A percentile compares a stretch with the other conserved stretches of the same genome.
Conservation (phyloP, 92 coral and sea anemone genomes). For the Paragorgia papillata region DNA sequence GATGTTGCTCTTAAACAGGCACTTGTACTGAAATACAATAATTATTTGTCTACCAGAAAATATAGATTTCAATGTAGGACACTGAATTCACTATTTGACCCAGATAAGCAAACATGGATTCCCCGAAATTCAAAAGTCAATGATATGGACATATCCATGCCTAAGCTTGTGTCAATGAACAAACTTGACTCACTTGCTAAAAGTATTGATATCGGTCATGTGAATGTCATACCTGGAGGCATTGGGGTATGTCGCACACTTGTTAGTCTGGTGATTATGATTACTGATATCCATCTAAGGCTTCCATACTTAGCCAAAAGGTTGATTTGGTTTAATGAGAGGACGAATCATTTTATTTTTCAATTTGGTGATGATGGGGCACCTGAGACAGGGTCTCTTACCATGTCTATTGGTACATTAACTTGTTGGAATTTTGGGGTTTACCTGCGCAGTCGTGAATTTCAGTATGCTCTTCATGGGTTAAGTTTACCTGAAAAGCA, state of each 20-base stretch:
- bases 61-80: constrained; percentile 1
- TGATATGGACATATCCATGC: background rate
- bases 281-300: background rate
- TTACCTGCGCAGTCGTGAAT: constrained; percentile 41
- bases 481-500: constrained; percentile 35
- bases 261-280: constrained; percentile 1
- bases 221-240: background rate
- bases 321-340: constrained; percentile 39
- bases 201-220: constrained; percentile 1
- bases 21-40: constrained; percentile 7
- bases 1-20: constrained; percentile 29
- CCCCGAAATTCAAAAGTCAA: background rate
- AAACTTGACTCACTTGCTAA: background rate
- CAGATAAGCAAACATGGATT: constrained; percentile 1
- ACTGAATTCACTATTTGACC: background rate
- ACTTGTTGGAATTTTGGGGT: constrained; percentile 45
- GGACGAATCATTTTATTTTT: constrained; percentile 29
- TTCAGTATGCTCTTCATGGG: constrained; percentile 37
- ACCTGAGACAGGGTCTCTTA: constrained; percentile 27
- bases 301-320: constrained; percentile 13
- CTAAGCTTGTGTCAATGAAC: constrained; percentile 10
- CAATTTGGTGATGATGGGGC: constrained; percentile 52
- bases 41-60: constrained; percentile 1
- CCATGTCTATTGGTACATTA: constrained; percentile 38
- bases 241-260: constrained; percentile 10